Conservation (phyloP, 2,888 invertebrate genomes). For the Carabus problematicus region DNA sequence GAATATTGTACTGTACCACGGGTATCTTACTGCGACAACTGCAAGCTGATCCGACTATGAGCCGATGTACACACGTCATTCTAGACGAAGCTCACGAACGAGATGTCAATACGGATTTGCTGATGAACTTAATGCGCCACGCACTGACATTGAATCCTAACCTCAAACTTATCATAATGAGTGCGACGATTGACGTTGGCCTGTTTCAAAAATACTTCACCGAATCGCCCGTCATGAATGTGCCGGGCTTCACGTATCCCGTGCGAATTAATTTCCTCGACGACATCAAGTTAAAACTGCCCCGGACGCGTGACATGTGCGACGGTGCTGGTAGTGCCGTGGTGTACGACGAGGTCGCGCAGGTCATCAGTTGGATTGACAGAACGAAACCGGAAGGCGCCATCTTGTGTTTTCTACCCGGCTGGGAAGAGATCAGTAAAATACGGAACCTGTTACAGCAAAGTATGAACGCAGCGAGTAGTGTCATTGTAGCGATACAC, state of each 20-base stretch:
- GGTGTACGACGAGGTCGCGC: constrained; percentile 61
- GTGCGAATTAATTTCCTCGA: constrained; percentile 68
- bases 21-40: constrained; percentile 62
- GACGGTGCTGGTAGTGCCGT: constrained; percentile 57
- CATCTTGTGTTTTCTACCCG: constrained; percentile 77
- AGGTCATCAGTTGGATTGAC: constrained; percentile 66
- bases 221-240: constrained; percentile 54
- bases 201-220: constrained; percentile 67
- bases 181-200: constrained; percentile 72
- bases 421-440: constrained; percentile 73
- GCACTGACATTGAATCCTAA: constrained; percentile 63
- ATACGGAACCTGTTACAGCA: constrained; percentile 62
- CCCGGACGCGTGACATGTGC: constrained; percentile 55
- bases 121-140: constrained; percentile 66
- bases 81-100: constrained; percentile 80
- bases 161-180: constrained; percentile 73
- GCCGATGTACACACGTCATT: constrained; percentile 70
- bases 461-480: constrained; percentile 45
- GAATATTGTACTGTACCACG: constrained; percentile 73
- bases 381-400: constrained; percentile 68
- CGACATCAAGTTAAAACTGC: constrained; percentile 58
- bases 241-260: constrained; percentile 67
- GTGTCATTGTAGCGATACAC: constrained; percentile 53
- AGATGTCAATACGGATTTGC: constrained; percentile 72
- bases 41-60: constrained; percentile 59